Evolutionary conservation across 1,140 invertebrate species (phyloP), one percentile per base, ranked within the genome.

Genomic region (Trachymyrmex septentrionalis): DNA sequence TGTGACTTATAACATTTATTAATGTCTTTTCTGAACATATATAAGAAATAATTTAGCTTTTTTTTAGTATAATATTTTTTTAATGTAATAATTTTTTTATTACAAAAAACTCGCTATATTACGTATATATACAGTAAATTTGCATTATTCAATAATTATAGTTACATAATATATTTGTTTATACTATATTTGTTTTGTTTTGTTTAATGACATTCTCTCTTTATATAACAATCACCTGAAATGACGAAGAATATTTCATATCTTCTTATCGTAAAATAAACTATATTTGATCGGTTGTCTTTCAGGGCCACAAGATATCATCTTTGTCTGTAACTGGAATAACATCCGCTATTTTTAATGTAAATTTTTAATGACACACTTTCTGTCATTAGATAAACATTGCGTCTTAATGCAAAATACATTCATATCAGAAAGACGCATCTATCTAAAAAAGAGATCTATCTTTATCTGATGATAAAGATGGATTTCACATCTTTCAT

Each of bases 241-340:
- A 69, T 67, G 34, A 44, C 27, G 44, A 48, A 53, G 21, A 67
- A 69, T 85, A 69, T 85, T 85, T 69, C 30, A 6, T 69, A 55
- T 53, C 61, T 24, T 24, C 24, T 85, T 85, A 85, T 87, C 86
- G 27, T 6, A 5, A 34, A 66, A 66, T 27, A 53, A 34, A 61
- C 27, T 57, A 59, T 38, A 64, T 76, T 48, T 59, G 48, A 75
- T 69, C 69, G 30, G 6, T 67, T 19, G 9, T 67, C 75, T 59
- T 38, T 87, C 53, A 61, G 19, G 63, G 21, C 57, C 48, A 53
- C 64, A 53, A 69, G 38, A 76, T 76, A 55, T 38, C 44, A 50
- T 69, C 48, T 38, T 16, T 57, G 27, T 38, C 6, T 76, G 24
- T 24, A 30, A 30, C 27, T 66, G 76, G 19, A 67, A 48, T 53